Conservation (phyloP, 2,797 vertebrate genomes). For the Falco naumanni region DNA sequence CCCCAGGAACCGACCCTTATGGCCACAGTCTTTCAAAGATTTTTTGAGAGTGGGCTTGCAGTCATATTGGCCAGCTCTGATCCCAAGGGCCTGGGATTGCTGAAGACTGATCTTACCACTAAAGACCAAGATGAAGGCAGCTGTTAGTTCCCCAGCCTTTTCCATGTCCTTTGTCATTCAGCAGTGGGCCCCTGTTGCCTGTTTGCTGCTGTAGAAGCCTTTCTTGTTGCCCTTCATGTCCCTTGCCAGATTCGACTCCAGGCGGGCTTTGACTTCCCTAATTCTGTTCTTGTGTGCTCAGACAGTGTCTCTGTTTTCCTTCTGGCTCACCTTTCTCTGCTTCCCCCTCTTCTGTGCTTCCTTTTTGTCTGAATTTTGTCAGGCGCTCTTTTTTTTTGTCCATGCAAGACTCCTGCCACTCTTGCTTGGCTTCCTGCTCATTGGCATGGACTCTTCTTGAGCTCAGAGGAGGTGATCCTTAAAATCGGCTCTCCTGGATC, state of each 20-base stretch:
- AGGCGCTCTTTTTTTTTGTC: neutral
- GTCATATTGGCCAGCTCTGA: neutral
- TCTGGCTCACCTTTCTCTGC: neutral
- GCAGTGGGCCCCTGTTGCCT: accelerated
- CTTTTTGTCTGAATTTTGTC: neutral
- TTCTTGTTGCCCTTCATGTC: neutral
- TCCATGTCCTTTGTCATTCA: neutral
- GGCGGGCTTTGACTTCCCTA: neutral
- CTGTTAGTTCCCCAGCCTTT: neutral
- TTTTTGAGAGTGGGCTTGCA: neutral
- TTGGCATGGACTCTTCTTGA: neutral
- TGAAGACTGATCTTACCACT: accelerated
- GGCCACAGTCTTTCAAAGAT: neutral
- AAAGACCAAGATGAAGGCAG: neutral
- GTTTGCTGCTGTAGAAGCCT: neutral
- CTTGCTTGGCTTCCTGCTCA: neutral
- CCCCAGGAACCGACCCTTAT: neutral
- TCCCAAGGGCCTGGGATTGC: neutral
- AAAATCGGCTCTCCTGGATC: neutral
- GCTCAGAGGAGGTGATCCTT: neutral
- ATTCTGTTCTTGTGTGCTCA: neutral
- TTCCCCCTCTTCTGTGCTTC: neutral
- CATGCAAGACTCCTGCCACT: neutral
- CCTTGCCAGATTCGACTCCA: neutral
- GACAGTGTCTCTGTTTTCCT: neutral